Evolutionary conservation across 2,113 vertebrate genomes (phyloP), one percentile per base, ranked within the genome.

Genomic region (Menidia beryllina): DNA sequence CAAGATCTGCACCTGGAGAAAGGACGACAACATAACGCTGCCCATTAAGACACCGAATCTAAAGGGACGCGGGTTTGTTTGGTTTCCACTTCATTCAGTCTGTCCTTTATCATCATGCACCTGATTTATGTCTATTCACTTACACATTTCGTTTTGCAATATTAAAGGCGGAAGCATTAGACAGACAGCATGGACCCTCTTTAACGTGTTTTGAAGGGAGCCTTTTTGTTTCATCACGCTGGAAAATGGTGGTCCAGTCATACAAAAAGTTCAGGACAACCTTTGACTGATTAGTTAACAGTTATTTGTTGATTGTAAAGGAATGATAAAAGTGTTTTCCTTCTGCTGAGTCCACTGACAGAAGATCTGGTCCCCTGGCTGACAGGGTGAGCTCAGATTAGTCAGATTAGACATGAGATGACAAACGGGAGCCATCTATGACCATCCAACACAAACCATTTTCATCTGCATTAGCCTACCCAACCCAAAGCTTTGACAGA

Each of bases 1-100:
- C 81, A 95, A 93, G 88, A 99, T 99, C 91, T 98, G 96, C 85
- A 99, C 94, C 98, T 99, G 56, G 13, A 27, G 13, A 51, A 51
- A 53, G 50, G 19, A 69, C n/a, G 11, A 77, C 17, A 62, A 36
- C 19, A 75, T 20, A 47, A 75, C 20, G 30, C 21, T 61, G 38
- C 11, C 14, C 43, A 8, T 52, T 64, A 38, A 26, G 2, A 23
- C 26, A 20, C 12, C 41, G 19, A 12, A 57, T 69, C 20, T 4
- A 20, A 47, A 9, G 14, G 52, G 41, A 41, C 25, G 19, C 26
- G 50, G 1, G 30, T 30, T 5, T 51, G 30, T 58, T 11, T 45
- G 10, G 19, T 39, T 20, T 62, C 19, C 56, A 24, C n/a, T n/a
- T n/a, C 8, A 5, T 55, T 43, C 49, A 41, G 19, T 25, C 15